Evolutionary conservation across 2,113 vertebrate species (phyloP).

Genomic region (Phylloscopus trochiloides): DNA sequence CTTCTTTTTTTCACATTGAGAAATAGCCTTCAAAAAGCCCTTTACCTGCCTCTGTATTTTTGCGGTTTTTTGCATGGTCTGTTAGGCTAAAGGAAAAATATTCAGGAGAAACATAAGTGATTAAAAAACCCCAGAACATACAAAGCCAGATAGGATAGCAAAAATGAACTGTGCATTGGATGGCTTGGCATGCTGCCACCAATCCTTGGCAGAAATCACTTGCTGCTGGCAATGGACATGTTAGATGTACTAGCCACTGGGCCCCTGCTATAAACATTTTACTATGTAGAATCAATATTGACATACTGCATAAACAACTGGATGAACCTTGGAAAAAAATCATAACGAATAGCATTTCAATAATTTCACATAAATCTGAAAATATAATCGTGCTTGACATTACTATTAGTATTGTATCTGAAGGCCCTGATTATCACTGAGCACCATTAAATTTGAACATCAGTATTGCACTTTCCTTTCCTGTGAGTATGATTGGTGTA

Average conservation of each 20-base stretch:
- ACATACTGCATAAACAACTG: constrained; percentile 64
- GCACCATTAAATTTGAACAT: constrained; percentile 61
- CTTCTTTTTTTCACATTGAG: not conserved
- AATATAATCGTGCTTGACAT: constrained; percentile 61
- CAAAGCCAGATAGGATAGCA: not conserved
- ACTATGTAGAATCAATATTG: constrained; percentile 56
- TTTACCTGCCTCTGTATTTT: constrained; percentile 5
- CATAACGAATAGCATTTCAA: constrained; percentile 62
- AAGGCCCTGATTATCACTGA: constrained; percentile 61
- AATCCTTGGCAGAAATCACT: constrained; percentile 60
- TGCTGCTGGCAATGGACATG: constrained; percentile 54
- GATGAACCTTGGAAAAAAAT: constrained; percentile 64
- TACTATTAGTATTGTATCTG: constrained; percentile 64
- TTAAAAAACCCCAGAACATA: not conserved
- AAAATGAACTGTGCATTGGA: constrained; percentile 44
- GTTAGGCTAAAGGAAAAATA: constrained; percentile 46
- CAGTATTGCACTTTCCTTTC: constrained; percentile 27
- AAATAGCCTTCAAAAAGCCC: constrained; percentile 59
- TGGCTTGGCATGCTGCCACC: constrained; percentile 67
- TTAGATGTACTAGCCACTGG: constrained; percentile 58
- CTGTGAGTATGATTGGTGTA: constrained; percentile 16
- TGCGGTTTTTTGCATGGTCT: not conserved
- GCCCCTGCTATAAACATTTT: constrained; percentile 24
- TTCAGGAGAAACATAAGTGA: constrained; percentile 33
- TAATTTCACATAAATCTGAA: constrained; percentile 72